Evolutionary conservation across 2,888 invertebrate species (phyloP).

Genomic region (Pseudolycoriella hygida): DNA sequence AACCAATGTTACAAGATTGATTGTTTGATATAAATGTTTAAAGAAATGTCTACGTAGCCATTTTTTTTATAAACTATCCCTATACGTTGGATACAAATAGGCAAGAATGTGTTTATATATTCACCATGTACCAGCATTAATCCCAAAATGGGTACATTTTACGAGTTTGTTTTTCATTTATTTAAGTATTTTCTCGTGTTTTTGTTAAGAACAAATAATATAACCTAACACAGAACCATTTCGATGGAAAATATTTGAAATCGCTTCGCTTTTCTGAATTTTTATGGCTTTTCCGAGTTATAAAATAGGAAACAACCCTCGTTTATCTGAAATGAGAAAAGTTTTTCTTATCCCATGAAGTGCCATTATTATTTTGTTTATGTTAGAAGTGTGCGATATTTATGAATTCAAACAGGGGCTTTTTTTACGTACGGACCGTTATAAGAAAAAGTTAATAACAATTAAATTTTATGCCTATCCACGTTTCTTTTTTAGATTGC

Average conservation of each 20-base stretch:
- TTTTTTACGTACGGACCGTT: neutral
- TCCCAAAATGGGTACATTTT: neutral
- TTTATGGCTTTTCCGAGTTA: neutral
- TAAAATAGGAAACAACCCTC: neutral
- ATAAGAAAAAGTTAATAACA: constrained; percentile 1
- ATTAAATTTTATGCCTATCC: neutral
- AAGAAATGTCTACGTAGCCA: too few species aligned
- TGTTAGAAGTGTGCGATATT: constrained; percentile 1
- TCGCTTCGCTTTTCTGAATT: constrained; percentile 1
- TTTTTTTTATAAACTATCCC: too few species aligned
- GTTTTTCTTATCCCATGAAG: neutral
- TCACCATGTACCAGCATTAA: neutral
- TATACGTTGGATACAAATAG: too few species aligned
- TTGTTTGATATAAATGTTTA: too few species aligned
- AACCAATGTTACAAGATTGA: too few species aligned
- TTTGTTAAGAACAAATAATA: constrained; percentile 1
- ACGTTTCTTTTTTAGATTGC: neutral
- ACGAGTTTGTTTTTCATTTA: constrained; percentile 1
- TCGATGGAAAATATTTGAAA: neutral
- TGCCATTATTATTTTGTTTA: constrained; percentile 1
- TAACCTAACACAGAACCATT: neutral
- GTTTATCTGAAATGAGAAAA: constrained; percentile 1
- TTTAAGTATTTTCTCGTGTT: constrained; percentile 1
- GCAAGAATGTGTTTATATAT: too few species aligned
- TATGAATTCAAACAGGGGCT: constrained; percentile 1